These are phyloP conservation scores for Cecropterus lyciades DNA, from an alignment of 1,140 invertebrate species.

Conservation along the genomic window DNA sequence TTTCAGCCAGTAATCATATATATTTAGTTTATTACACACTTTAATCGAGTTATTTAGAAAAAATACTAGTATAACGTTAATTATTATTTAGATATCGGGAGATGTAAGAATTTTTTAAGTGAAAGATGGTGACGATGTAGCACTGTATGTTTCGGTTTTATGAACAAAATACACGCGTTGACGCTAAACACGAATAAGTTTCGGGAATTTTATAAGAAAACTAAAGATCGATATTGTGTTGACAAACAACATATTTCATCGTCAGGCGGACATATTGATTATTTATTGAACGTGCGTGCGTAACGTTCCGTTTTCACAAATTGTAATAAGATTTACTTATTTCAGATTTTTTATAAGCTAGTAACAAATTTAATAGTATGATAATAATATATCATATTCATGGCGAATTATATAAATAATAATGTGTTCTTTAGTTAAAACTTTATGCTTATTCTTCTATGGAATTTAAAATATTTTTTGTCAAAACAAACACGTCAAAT, in stretches of 20 bases:
- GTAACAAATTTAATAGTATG: no score
- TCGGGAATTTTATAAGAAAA: not conserved
- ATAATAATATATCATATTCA: no score
- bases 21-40: not conserved
- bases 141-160: slow-evolving; percentile 1
- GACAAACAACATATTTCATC: slow-evolving; percentile 75
- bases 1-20: not conserved
- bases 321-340: no score
- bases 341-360: no score
- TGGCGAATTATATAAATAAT: no score
- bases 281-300: slow-evolving; percentile 30
- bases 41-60: not conserved
- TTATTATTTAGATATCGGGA: slow-evolving; percentile 7
- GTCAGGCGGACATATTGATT: slow-evolving; percentile 45
- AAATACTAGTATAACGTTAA: not conserved
- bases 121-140: not conserved
- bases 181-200: not conserved
- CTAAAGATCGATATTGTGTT: slow-evolving; percentile 70
- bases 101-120: not conserved
- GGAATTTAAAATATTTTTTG: no score
- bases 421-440: no score
- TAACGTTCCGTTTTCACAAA: slow-evolving; percentile 15
- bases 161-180: no score
- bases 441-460: no score
- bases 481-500: no score